These are phyloP conservation scores for Pseudolaguvia tuberculata DNA, from an alignment of 2,113 vertebrate species.

Conservation along the genomic window DNA sequence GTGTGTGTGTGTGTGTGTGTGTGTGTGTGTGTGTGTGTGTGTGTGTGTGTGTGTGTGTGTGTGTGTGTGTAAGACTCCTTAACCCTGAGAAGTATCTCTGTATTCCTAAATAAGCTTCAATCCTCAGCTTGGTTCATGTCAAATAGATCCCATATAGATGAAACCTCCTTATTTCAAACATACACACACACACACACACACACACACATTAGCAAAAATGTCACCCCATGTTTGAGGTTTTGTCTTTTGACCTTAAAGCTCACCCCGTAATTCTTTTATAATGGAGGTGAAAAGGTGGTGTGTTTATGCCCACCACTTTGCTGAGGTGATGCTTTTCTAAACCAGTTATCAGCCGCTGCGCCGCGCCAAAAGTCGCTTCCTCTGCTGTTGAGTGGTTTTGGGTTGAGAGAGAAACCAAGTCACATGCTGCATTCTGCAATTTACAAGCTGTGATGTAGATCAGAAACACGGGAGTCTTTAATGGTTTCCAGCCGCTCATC, in stretches of 20 bases:
- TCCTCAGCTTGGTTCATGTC: neutral
- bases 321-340: neutral
- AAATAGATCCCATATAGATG: neutral
- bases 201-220: too few relatives aligned
- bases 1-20: neutral
- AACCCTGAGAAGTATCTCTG: conserved; percentile 26
- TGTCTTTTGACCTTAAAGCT: too few relatives aligned
- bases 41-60: conserved; percentile 8
- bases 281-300: neutral
- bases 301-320: neutral
- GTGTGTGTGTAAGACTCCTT: conserved; percentile 5
- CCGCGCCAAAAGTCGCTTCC: neutral
- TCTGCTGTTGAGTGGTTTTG: neutral
- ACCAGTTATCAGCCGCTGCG: neutral
- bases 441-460: neutral
- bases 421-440: neutral
- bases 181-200: too few relatives aligned
- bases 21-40: neutral
- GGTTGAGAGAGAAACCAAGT: neutral
- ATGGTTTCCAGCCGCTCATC: conserved; percentile 26
- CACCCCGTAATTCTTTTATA: too few relatives aligned
- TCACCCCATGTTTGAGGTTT: too few relatives aligned
- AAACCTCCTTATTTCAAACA: neutral
- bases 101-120: conserved; percentile 9
- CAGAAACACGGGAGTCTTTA: neutral